Evolutionary conservation across 2,113 vertebrate genomes (phyloP), one percentile per base, ranked within the genome.

Genomic region (Lepidiolamprologus cunningtoni): DNA sequence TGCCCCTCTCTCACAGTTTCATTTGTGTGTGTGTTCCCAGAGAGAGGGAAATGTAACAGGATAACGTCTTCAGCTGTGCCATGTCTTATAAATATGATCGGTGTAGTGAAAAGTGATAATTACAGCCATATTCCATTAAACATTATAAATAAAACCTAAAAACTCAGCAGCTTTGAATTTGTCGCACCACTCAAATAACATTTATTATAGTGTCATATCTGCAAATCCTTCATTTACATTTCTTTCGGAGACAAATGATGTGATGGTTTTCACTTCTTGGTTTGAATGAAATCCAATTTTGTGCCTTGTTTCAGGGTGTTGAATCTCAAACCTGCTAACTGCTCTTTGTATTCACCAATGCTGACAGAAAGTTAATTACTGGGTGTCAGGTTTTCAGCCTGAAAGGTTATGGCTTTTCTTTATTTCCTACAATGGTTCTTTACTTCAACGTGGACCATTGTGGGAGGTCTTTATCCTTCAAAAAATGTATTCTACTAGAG

Each of bases 371-470:
- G 40, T 28, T 76, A 76, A 76, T 47, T 47, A 7, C 8, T 0
- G 1, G 14, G 13, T 45, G 4, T 73, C 68, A 28, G 40, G 14
- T 73, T 0, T 73, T 73, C 68, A 76, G 9, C 3, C 40, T 73
- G 21, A 73, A 47, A 47, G 23, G 40, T 26, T 76, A 11, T 47
- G 40, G 21, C 2, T 28, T 73, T 76, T 47, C 21, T 76, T 47
- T 73, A 3, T 45, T 26, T 73, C 21, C 13, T 73, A 26, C 21
- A 45, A 2, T 73, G 40, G 19, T 66, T 66, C 17, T 37, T 66
- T 66, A 37, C 17, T 66, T 63, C 0, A 63, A 63, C 0, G 1
- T 31, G 0, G 26, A 58, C 58, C 2, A n/a, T 1, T 63, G 31
- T 63, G 31, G 17, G 58, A 63, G 28, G 58, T 63, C 58, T 63